A percentile compares a stretch with the other conserved stretches of the same genome.
Conservation (phyloP, 2,797 vertebrate genomes). For the Gymnopithys bicolor region DNA sequence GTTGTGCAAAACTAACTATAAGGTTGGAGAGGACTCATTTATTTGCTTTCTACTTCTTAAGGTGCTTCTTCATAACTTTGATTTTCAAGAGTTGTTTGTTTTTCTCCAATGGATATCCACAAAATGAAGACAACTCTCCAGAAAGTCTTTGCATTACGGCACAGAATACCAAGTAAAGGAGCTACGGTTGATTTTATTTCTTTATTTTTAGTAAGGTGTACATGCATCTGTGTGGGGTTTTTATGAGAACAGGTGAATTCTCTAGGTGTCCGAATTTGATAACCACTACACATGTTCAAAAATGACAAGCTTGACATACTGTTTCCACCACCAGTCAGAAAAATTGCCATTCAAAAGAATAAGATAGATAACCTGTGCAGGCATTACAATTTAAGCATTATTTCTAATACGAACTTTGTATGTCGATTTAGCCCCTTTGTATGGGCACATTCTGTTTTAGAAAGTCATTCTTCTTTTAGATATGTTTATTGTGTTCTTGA, state of each 20-base stretch:
- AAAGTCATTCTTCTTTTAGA: background rate
- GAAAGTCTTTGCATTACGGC: conserved; percentile 19
- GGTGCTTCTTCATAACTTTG: background rate
- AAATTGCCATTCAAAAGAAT: background rate
- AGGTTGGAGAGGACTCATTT: background rate
- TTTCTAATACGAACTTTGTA: background rate
- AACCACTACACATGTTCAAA: background rate
- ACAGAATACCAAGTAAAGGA: background rate
- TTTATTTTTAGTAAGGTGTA: background rate
- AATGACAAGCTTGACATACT: background rate
- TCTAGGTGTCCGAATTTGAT: background rate
- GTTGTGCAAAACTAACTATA: background rate
- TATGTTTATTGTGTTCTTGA: background rate
- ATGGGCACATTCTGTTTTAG: background rate
- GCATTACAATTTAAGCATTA: background rate
- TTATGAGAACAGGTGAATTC: background rate
- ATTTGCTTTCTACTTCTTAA: conserved; percentile 7
- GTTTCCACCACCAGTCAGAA: background rate
- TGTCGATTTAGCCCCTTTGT: background rate
- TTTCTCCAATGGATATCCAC: background rate
- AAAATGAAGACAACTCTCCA: background rate
- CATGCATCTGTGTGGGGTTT: background rate
- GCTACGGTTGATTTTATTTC: background rate
- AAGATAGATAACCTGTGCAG: background rate
- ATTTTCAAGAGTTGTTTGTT: background rate